These are phyloP conservation scores for Hydrozoanthus tunicans DNA, from an alignment of 64 coral and sea anemone genomes.

Conservation along the genomic window DNA sequence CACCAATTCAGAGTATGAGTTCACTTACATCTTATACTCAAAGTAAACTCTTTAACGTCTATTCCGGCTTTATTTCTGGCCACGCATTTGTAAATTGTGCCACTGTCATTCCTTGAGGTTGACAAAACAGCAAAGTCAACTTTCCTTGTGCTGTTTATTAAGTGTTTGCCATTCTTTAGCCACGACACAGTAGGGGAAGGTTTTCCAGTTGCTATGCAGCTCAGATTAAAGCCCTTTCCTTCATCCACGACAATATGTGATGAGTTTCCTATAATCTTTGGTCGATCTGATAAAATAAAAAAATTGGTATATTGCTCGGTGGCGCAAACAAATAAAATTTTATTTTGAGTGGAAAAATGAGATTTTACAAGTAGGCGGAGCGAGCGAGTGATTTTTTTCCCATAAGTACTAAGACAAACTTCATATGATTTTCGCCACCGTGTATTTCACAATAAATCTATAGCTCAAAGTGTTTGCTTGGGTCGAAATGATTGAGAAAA, in stretches of 20 bases:
- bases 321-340: background rate
- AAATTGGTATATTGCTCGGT: background rate
- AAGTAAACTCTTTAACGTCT: background rate
- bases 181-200: background rate
- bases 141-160: background rate
- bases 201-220: background rate
- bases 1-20: background rate
- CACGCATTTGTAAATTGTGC: background rate
- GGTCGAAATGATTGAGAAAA: too few species aligned
- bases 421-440: too few species aligned
- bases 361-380: too few species aligned
- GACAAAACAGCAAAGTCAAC: background rate
- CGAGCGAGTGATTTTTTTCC: too few species aligned
- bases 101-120: background rate
- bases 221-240: background rate
- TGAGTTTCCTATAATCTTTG: background rate
- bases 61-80: background rate
- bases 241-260: background rate
- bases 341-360: background rate
- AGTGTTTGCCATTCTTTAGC: background rate
- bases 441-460: too few species aligned
- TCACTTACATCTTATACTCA: background rate
- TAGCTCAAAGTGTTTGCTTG: too few species aligned
- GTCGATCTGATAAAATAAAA: background rate
- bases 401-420: too few species aligned